Base-by-base conservation (phyloP, 1,140 invertebrate species). In the Drosophila eugracilis region DNA sequence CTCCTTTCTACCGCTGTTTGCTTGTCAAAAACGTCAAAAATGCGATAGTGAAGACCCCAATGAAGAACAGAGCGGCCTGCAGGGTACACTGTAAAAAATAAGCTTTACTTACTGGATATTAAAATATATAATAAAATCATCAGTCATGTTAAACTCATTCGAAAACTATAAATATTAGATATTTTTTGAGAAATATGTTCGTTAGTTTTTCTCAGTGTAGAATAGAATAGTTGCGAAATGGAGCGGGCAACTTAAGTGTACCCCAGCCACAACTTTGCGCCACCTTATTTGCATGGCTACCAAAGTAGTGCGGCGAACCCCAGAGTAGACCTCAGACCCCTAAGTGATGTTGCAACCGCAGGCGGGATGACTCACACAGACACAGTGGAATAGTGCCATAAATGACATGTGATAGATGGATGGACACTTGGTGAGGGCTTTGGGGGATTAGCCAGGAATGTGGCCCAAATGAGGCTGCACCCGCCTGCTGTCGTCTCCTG, bases 361-460 rank as follows among this genome's bases (percentile, higher is more conserved):
- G 59, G 69, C 54, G 54, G 36, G 9, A 24, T 12, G 26, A 42
- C 52, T 41, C 79, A 53, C 30, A 58, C 39, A 37, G 34, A 22
- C 37, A 57, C 36, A 39, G 32, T 34, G 65, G 72, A 81, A 77
- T 62, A 73, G 75, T 62, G 72, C 30, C 71, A 53, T 54, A 53
- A 85, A 80, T 85, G 80, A 77, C 77, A 63, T 80, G 74, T 70
- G 81, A 86, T 85, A 74, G 80, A 86, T 75, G 78, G 66, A 54
- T 74, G 75, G 55, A 37, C 75, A 71, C 65, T 55, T 59, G 63
- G 50, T 34, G 36, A 15, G 52, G 66, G 53, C 50, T 45, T 34
- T 34, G 63, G 41, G 32, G 67, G 70, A 72, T 73, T 72, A 73
- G 59, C 44, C 37, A 41, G 71, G 59, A 79, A 73, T 85, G 70